Percentiles rank a stretch among this genome's conserved stretches.
Conservation (phyloP, 2,888 invertebrate species). For the Ectropis crepuscularia region DNA sequence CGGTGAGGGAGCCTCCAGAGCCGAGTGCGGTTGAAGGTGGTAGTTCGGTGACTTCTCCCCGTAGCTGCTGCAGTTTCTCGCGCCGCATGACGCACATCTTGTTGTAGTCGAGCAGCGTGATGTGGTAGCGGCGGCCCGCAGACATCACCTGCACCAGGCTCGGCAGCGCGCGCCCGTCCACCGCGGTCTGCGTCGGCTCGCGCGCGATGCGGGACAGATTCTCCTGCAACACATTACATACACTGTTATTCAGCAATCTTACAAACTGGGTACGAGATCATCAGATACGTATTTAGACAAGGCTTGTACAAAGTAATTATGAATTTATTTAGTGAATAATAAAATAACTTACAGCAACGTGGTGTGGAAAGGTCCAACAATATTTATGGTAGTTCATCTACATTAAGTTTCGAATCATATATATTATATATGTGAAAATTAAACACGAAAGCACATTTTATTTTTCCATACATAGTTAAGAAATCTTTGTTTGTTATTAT, state of each 20-base stretch:
- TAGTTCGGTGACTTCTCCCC: slow-evolving; percentile 79
- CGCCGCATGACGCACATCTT: slow-evolving; percentile 90
- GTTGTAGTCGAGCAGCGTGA: slow-evolving; percentile 91
- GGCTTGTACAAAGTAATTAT: too few species aligned
- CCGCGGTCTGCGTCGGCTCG: slow-evolving; percentile 83
- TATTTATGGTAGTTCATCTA: too few species aligned
- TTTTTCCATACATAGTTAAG: too few species aligned
- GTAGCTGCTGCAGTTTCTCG: slow-evolving; percentile 86
- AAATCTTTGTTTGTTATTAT: too few species aligned
- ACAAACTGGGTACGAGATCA: too few species aligned
- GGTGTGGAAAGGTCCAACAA: too few species aligned
- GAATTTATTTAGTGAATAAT: too few species aligned
- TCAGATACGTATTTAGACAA: too few species aligned
- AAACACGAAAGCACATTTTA: too few species aligned
- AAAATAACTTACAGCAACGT: too few species aligned
- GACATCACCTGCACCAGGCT: slow-evolving; percentile 90
- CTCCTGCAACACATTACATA: slow-evolving; percentile 57
- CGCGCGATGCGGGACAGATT: slow-evolving; percentile 70
- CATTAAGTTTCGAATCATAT: too few species aligned
- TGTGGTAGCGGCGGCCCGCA: slow-evolving; percentile 91
- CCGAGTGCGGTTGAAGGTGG: slow-evolving; percentile 70
- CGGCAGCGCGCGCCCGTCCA: slow-evolving; percentile 84
- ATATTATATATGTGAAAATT: too few species aligned
- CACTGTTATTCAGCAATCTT: background rate
- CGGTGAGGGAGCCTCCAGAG: slow-evolving; percentile 70